Conservation (phyloP, 2,113 vertebrate species). For the Erpornis zantholeuca region DNA sequence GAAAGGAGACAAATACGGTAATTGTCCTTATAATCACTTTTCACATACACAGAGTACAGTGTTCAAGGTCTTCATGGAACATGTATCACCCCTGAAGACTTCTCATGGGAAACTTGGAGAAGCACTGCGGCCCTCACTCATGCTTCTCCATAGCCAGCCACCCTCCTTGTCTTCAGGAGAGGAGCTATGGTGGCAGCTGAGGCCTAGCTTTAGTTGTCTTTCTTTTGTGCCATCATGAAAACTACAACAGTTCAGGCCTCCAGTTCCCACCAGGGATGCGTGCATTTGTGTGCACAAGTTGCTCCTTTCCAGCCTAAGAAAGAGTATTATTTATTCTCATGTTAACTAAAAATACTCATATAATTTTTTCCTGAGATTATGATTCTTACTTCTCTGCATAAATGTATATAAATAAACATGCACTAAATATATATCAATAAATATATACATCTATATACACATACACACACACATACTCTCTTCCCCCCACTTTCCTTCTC, state of each 20-base stretch:
- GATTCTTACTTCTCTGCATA: background rate
- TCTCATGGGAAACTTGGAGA: background rate
- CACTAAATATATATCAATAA: background rate
- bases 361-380: background rate
- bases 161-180: fast-evolving
- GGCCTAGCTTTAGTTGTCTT: background rate
- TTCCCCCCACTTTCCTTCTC: background rate
- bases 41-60: background rate
- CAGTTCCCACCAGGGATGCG: background rate
- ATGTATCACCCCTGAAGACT: background rate
- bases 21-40: background rate
- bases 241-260: background rate
- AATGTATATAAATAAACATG: background rate
- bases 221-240: background rate
- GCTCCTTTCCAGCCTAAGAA: background rate
- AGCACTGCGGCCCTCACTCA: fast-evolving
- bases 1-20: background rate
- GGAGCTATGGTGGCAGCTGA: background rate
- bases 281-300: fast-evolving
- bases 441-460: background rate
- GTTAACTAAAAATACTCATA: background rate
- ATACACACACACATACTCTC: background rate
- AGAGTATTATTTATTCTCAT: background rate
- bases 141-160: background rate
- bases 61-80: background rate